Conservation (phyloP, 1,140 invertebrate species). For the Cotesia glomerata region DNA sequence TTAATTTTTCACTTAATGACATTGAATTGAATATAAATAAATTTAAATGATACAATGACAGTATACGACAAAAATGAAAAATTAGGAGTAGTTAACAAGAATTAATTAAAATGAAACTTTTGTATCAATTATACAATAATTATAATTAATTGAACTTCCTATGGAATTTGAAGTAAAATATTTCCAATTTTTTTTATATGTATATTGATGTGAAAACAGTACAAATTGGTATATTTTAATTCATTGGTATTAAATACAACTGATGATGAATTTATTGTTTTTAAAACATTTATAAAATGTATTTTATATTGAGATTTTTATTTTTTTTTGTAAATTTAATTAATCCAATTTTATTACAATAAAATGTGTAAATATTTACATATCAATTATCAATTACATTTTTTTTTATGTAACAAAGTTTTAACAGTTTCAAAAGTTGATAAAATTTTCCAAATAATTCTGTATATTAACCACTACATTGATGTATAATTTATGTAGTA, state of each 20-base stretch:
- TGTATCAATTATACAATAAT: not conserved
- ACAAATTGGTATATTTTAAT: slow-evolving; percentile 3
- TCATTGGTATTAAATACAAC: not conserved
- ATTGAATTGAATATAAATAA: no score
- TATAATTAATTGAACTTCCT: no score
- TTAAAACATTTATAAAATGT: not conserved
- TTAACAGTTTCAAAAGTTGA: not conserved
- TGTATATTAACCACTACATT: not conserved
- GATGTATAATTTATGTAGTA: not conserved
- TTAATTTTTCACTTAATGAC: no score
- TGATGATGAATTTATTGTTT: not conserved
- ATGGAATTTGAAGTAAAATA: no score
- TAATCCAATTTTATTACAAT: no score
- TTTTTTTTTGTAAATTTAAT: not conserved
- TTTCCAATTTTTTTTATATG: not conserved
- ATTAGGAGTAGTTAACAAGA: no score
- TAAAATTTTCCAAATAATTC: not conserved
- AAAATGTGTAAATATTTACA: slow-evolving; percentile 26
- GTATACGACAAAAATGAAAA: no score
- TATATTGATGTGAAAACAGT: slow-evolving; percentile 5
- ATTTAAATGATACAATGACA: no score
- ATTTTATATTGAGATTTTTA: not conserved
- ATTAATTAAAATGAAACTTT: no score
- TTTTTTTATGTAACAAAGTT: not conserved
- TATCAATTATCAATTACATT: slow-evolving; percentile 23